These are phyloP conservation scores for Halictus rubicundus DNA, from an alignment of 1,140 invertebrate genomes.

Conservation along the genomic window DNA sequence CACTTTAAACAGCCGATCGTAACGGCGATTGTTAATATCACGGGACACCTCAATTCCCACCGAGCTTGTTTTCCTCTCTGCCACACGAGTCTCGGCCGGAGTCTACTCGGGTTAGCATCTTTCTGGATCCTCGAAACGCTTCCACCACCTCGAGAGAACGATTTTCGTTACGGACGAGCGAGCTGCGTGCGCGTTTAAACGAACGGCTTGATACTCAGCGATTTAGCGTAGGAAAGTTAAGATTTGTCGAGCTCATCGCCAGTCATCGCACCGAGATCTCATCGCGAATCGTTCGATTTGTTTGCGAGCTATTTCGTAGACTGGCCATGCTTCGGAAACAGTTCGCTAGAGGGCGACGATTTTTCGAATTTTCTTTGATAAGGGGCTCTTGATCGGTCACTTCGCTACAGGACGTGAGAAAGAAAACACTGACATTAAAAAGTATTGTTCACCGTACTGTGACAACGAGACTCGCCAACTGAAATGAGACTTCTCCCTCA, in stretches of 20 bases:
- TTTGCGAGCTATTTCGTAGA: not conserved
- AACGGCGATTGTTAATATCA: slow-evolving; percentile 6
- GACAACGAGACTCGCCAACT: too few species aligned
- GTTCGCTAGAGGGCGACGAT: not conserved
- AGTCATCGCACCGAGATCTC: not conserved
- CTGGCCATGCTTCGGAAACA: not conserved
- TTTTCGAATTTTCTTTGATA: not conserved
- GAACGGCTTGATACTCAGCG: not conserved
- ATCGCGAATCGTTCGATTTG: slow-evolving; percentile 11
- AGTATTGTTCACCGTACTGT: too few species aligned
- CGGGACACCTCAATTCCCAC: slow-evolving; percentile 20
- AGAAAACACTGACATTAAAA: too few species aligned
- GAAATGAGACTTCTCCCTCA: too few species aligned
- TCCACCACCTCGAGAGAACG: too few species aligned
- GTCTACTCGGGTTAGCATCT: slow-evolving; percentile 18
- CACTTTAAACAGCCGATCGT: slow-evolving; percentile 17
- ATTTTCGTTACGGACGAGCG: not conserved
- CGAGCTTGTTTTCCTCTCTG: not conserved
- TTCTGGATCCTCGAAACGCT: not conserved
- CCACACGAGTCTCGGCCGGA: not conserved
- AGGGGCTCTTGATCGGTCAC: too few species aligned
- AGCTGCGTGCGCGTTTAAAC: not conserved
- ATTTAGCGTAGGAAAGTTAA: not conserved
- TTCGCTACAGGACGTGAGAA: too few species aligned
- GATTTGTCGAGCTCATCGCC: not conserved